Evolutionary conservation across 1,140 invertebrate species (phyloP).

Genomic region (Venustaconcha ellipsiformis): DNA sequence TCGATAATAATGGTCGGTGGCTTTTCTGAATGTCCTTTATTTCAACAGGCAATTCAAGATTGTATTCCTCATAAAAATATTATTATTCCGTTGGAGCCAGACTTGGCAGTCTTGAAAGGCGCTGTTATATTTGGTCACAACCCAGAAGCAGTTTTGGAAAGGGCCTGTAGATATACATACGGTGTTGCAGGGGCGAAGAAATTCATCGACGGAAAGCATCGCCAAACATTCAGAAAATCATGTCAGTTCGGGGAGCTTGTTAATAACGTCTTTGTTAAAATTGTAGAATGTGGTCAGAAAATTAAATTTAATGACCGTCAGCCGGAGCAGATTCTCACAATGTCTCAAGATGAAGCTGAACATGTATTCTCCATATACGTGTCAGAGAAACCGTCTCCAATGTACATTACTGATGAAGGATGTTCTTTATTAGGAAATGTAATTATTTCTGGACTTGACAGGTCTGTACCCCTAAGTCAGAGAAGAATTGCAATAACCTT

Average conservation of each 20-base stretch:
- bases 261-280: constrained; percentile 32
- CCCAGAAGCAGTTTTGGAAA: constrained; percentile 23
- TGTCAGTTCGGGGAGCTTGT: constrained; percentile 18
- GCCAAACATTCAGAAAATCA: constrained; percentile 18
- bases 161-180: constrained; percentile 35
- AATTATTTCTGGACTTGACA: constrained; percentile 29
- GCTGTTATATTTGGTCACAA: constrained; percentile 45
- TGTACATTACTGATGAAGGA: too few species aligned
- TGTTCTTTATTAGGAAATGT: constrained; percentile 6
- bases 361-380: constrained; percentile 26
- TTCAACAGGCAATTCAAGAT: constrained; percentile 25
- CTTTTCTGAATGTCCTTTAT: constrained; percentile 33
- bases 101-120: constrained; percentile 39
- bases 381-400: constrained; percentile 7
- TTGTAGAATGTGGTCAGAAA: constrained; percentile 26
- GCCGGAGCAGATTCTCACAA: constrained; percentile 9
- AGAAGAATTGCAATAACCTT: constrained; percentile 19
- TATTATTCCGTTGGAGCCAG: constrained; percentile 37
- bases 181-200: constrained; percentile 21
- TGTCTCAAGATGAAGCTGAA: constrained; percentile 26
- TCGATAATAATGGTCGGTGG: constrained; percentile 45
- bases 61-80: constrained; percentile 28
- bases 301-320: constrained; percentile 23
- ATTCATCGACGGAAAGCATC: constrained; percentile 26
- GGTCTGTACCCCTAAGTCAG: constrained; percentile 16